Evolutionary conservation across 92 coral and sea anemone species (phyloP).

Genomic region (Phymanthus crucifer): DNA sequence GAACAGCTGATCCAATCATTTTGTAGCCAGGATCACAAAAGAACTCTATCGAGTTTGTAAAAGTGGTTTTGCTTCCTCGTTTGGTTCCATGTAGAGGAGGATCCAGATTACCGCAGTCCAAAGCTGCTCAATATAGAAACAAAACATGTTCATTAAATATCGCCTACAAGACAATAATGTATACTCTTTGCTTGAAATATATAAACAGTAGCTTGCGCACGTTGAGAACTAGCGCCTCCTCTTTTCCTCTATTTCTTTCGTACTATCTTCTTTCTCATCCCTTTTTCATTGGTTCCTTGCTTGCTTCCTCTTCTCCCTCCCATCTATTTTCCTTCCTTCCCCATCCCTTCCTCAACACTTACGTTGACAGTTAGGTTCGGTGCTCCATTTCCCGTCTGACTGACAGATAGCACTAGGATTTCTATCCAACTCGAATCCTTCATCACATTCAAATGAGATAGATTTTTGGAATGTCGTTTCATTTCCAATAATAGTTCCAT

Average conservation of each 20-base stretch:
- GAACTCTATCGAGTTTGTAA: slow-evolving; percentile 46
- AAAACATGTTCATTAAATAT: neutral
- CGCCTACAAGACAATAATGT: too few relatives aligned
- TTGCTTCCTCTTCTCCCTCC: neutral
- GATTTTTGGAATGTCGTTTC: slow-evolving; percentile 56
- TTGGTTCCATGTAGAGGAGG: slow-evolving; percentile 53
- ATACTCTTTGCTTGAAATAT: too few relatives aligned
- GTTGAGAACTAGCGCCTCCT: too few relatives aligned
- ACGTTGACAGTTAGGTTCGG: slow-evolving; percentile 48
- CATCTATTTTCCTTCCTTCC: neutral
- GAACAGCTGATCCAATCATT: slow-evolving; percentile 36
- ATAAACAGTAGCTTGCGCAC: too few relatives aligned
- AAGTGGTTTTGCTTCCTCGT: slow-evolving; percentile 46
- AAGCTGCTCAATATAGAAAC: slow-evolving; percentile 33
- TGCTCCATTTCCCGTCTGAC: slow-evolving; percentile 58
- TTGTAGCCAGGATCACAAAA: slow-evolving; percentile 57
- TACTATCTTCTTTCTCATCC: neutral
- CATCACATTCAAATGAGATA: slow-evolving; percentile 46
- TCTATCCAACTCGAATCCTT: slow-evolving; percentile 51
- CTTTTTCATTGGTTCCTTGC: neutral
- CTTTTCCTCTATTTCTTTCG: neutral
- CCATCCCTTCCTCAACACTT: neutral
- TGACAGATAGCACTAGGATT: slow-evolving; percentile 41
- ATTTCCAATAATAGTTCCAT: slow-evolving; percentile 42
- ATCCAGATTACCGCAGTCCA: slow-evolving; percentile 55